Conservation (phyloP, 92 coral and sea anemone genomes). For the Umimayanthus kanabou region DNA sequence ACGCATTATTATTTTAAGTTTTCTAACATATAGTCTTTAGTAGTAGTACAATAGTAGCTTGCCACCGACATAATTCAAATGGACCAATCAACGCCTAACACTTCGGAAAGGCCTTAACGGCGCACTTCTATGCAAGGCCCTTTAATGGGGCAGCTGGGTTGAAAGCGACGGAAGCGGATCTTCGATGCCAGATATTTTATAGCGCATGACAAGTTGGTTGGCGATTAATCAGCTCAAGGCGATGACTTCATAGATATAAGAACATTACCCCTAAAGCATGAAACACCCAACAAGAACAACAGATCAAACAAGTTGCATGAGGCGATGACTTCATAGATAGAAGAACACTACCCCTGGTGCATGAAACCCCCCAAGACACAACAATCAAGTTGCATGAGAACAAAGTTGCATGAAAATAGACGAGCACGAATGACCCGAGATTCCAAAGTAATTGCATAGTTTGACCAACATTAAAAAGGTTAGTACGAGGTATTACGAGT, state of each 20-base stretch:
- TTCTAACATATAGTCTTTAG: neutral
- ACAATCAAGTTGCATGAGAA: neutral
- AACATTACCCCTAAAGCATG: neutral
- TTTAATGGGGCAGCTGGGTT: neutral
- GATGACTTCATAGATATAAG: neutral
- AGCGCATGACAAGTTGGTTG: neutral
- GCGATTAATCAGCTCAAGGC: neutral
- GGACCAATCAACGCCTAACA: neutral
- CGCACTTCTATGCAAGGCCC: neutral
- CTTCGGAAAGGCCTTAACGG: neutral
- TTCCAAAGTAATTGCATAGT: conserved; percentile 8
- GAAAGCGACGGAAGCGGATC: neutral
- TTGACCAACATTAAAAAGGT: neutral
- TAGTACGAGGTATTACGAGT: neutral
- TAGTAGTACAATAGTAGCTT: too few species aligned
- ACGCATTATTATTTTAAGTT: too few species aligned
- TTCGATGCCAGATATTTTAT: too few species aligned
- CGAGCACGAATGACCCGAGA: conserved; percentile 5
- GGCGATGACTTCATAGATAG: neutral
- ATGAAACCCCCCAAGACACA: neutral
- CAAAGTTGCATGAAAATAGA: neutral
- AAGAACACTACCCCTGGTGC: neutral
- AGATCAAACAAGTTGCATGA: too few species aligned
- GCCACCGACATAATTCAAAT: neutral
- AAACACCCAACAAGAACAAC: too few species aligned